Evolutionary conservation across 1,140 invertebrate genomes (phyloP).

Genomic region (Caerostris darwini): DNA sequence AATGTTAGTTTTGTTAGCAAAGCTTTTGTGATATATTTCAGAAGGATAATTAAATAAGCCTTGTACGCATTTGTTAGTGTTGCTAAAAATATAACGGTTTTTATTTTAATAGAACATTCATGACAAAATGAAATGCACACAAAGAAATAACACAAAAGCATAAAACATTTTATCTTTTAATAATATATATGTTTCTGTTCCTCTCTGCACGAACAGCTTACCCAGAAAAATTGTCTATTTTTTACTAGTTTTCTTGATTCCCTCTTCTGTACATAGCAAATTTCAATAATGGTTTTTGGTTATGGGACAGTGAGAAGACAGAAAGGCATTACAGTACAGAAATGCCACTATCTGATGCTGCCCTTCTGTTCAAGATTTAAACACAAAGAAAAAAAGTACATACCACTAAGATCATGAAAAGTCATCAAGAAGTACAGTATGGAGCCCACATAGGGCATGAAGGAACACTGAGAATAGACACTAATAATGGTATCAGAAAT

Average conservation of each 20-base stretch:
- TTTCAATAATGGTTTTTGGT: constrained; percentile 23
- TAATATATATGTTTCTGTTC: constrained; percentile 77
- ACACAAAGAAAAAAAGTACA: constrained; percentile 75
- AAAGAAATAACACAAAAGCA: constrained; percentile 50
- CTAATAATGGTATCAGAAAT: constrained; percentile 60
- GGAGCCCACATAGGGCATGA: constrained; percentile 29
- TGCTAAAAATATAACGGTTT: too few relatives aligned
- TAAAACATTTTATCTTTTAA: constrained; percentile 77
- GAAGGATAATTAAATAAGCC: too few relatives aligned
- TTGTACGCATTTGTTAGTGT: too few relatives aligned
- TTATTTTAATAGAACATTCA: not conserved
- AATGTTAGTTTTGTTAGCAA: too few relatives aligned
- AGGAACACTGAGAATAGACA: constrained; percentile 76
- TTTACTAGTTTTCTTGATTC: constrained; percentile 66
- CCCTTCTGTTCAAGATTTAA: constrained; percentile 60
- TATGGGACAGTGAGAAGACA: constrained; percentile 43
- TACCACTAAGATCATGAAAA: constrained; percentile 75
- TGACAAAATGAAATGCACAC: constrained; percentile 13
- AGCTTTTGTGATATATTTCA: too few relatives aligned
- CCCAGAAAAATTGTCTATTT: constrained; percentile 75
- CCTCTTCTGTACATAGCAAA: constrained; percentile 72
- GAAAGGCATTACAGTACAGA: constrained; percentile 67
- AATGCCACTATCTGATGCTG: constrained; percentile 59
- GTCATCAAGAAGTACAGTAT: constrained; percentile 62
- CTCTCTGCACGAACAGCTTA: constrained; percentile 62